Evolutionary conservation across 2,888 invertebrate species (phyloP), one percentile per base, ranked within the genome.

Genomic region (Creontiades dilutus): DNA sequence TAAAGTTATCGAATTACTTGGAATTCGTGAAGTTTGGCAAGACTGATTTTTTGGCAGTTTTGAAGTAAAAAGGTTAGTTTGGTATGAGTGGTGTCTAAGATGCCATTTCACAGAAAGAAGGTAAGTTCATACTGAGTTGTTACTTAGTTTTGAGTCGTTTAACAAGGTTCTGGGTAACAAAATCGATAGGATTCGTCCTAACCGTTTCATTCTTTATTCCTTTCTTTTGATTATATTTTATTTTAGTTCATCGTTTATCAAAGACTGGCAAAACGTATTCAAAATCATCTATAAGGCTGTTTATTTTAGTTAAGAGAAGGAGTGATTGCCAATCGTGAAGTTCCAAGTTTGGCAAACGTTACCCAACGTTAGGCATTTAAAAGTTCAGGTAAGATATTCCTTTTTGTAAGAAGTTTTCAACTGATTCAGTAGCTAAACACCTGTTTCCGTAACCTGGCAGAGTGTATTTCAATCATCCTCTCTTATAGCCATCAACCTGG

Each of bases 381-480:
- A 75, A 75, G 75, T 75, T 75, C n/a, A 27, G 3, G 75, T 75
- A 28, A 75, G 4, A 12, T 75, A 9, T 75, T 27, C n/a, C 1
- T 75, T 19, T 75, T 75, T 75, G 7, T 75, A 75, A 75, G 75
- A 19, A 75, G 75, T 75, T 75, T 75, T 75, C n/a, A 28, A 75
- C 75, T 5, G 3, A 5, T n/a, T 27, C n/a, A 75, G 28, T 75
- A 75, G 4, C 75, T 28, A 75, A 75, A 75, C 11, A 75, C 75
- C 7, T 75, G 3, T n/a, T n/a, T 75, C 75, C 75, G 28, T 75
- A 75, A 75, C 75, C 75, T 19, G 75, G 75, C 75, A 75, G n/a
- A n/a, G 75, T 75, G 75, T 75, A 75, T 75, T 28, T 75, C 75
- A 75, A 19, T 75, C 23, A 75, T 75, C 75, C 75, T 75, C 23